These are phyloP conservation scores for Muschampia plurimacula DNA, from an alignment of 2,888 invertebrate genomes.

Conservation along the genomic window DNA sequence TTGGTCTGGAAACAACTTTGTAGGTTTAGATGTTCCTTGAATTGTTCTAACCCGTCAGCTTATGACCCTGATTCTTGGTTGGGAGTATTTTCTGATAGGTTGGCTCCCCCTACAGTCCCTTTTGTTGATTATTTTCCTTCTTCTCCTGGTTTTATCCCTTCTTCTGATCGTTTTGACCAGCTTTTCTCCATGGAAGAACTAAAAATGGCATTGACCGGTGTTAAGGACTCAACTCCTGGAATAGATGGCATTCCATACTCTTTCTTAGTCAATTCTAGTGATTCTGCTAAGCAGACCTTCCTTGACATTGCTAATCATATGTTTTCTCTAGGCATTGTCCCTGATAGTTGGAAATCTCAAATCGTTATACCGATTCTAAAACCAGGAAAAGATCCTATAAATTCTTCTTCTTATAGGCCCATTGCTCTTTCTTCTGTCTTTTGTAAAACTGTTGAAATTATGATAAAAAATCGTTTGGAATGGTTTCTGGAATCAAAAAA, in stretches of 20 bases:
- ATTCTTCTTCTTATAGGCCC: conserved; percentile 33
- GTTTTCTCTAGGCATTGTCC: background rate
- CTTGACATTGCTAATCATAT: background rate
- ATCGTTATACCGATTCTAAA: conserved; percentile 32
- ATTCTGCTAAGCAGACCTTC: background rate
- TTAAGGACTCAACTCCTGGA: conserved; percentile 40
- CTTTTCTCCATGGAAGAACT: conserved; percentile 25
- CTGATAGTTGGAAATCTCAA: conserved; percentile 32
- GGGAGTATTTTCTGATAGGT: background rate
- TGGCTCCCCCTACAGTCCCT: background rate
- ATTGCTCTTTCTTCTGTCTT: conserved; percentile 40
- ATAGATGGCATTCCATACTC: conserved; percentile 41
- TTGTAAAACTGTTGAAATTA: conserved; percentile 38
- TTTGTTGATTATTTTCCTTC: background rate
- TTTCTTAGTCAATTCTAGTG: conserved; percentile 5
- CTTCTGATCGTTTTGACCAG: background rate
- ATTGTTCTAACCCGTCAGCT: background rate
- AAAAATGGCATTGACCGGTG: background rate
- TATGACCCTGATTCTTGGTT: background rate
- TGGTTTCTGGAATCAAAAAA: conserved; percentile 39
- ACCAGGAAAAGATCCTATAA: conserved; percentile 27
- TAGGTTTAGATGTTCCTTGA: background rate
- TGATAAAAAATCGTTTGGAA: conserved; percentile 43
- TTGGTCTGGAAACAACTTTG: background rate
- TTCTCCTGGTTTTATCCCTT: background rate